These are phyloP conservation scores for Tragelaphus imberbis DNA, from an alignment of 2,113 vertebrate genomes.

Conservation along the genomic window DNA sequence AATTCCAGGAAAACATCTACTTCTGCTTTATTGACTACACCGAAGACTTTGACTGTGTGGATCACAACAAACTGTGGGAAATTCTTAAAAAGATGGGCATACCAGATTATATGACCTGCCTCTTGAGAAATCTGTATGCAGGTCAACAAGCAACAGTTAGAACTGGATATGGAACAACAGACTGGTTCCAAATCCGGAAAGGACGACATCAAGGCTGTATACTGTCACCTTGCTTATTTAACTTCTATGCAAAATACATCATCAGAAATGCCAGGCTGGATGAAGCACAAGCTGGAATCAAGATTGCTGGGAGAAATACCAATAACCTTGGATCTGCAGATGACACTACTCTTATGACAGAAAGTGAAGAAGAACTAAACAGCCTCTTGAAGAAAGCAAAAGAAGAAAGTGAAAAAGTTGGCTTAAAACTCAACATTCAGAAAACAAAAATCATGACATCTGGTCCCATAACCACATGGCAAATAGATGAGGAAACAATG, in stretches of 20 bases:
- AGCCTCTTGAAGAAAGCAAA: not conserved
- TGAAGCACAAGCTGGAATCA: not conserved
- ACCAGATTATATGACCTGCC: not conserved
- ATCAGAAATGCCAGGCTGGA: fast-evolving
- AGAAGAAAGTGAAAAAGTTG: not conserved
- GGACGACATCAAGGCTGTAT: fast-evolving
- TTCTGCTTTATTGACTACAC: not conserved
- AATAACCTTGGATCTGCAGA: not conserved
- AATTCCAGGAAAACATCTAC: not conserved
- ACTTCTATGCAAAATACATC: not conserved
- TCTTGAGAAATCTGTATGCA: not conserved
- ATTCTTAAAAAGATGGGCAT: not conserved
- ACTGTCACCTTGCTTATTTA: not conserved
- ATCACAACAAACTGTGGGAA: not conserved
- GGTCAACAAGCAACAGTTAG: not conserved
- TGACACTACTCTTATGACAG: not conserved
- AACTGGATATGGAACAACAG: not conserved
- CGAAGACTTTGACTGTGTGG: not conserved
- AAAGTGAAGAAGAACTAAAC: not conserved
- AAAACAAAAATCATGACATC: not conserved
- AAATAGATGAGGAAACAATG: not conserved
- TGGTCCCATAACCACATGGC: not conserved
- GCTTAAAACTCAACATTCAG: not conserved
- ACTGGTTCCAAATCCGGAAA: not conserved
- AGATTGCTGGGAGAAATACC: not conserved